Evolutionary conservation across 92 coral and sea anemone genomes (phyloP).

Genomic region (Zoanthus solanderi): DNA sequence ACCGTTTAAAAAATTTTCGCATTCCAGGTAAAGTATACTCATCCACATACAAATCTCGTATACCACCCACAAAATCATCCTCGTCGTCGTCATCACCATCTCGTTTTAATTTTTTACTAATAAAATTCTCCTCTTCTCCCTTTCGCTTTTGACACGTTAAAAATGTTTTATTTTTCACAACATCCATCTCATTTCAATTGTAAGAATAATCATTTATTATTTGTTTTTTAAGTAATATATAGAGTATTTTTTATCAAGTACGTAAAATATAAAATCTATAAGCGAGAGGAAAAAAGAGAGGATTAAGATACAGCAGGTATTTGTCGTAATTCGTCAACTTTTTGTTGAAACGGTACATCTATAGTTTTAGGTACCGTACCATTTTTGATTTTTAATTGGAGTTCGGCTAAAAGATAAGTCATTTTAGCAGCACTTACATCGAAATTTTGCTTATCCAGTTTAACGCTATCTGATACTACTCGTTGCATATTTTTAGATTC

Average conservation of each 20-base stretch:
- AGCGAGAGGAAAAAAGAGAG: background rate
- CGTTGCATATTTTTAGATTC: background rate
- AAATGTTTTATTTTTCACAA: too few species aligned
- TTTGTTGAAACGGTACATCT: background rate
- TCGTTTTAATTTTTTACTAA: too few species aligned
- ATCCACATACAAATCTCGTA: background rate
- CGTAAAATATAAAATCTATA: background rate
- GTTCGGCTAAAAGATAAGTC: background rate
- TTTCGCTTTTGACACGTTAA: background rate
- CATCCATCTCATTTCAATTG: too few species aligned
- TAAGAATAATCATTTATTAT: too few species aligned
- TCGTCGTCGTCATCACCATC: background rate
- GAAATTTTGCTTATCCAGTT: background rate
- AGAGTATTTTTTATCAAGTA: too few species aligned
- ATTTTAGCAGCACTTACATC: background rate
- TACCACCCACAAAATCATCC: background rate
- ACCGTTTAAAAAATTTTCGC: background rate
- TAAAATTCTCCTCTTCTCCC: background rate
- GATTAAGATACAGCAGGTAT: background rate
- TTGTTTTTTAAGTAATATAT: too few species aligned
- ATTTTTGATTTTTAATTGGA: too few species aligned
- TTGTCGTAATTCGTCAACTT: background rate
- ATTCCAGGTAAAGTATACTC: background rate
- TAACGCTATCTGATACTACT: background rate
- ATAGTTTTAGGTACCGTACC: background rate